Evolutionary conservation across 2,888 invertebrate genomes (phyloP), one percentile per base, ranked within the genome.

Genomic region (Dicyrtomina minuta): DNA sequence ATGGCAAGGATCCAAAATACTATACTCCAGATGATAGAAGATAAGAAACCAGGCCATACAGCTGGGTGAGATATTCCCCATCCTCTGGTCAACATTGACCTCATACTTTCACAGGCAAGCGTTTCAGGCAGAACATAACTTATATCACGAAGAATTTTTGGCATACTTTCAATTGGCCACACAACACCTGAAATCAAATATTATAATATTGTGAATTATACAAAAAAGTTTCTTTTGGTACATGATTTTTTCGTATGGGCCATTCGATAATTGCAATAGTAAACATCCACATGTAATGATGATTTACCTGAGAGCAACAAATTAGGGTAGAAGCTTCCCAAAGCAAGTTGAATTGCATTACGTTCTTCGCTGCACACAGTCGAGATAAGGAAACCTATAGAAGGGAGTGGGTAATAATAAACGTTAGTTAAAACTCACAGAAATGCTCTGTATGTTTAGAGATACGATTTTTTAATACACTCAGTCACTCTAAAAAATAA

Each of bases 81-180:
- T 10, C 83, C 84, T 74, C 81, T 74, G 5, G 80, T 79, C 56
- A 82, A 74, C 43, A 82, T 79, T 39, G 79, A 81, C 55, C 84
- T 79, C 80, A 84, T 80, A 6, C 83, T 82, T 69, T 84, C 82
- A 41, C 83, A 81, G 8, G 83, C 81, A 66, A 81, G 80, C 0
- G 84, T 84, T 77, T 83, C 81, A 0, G 84, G 84, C 17, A 84
- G 80, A 65, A 80, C 78, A 60, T 80, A 80, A 67, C 82, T 81
- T 24, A 84, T 76, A 68, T 83, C 84, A 79, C 90, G 86, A 41
- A 96, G 84, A 70, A 90, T 86, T 79, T 88, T 86, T 1, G 96
- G 96, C 93, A 96, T 96, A 68, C 94, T 94, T 82, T 96, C 94
- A 73, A 96, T 90, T 70, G 96, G 96, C 96, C 96, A 96, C 80